A percentile compares a stretch with the other conserved stretches of the same genome.
phyloP scores from a whole-genome alignment of 2,113 vertebrate genomes.

The Hemibagrus wyckioides region DNA sequence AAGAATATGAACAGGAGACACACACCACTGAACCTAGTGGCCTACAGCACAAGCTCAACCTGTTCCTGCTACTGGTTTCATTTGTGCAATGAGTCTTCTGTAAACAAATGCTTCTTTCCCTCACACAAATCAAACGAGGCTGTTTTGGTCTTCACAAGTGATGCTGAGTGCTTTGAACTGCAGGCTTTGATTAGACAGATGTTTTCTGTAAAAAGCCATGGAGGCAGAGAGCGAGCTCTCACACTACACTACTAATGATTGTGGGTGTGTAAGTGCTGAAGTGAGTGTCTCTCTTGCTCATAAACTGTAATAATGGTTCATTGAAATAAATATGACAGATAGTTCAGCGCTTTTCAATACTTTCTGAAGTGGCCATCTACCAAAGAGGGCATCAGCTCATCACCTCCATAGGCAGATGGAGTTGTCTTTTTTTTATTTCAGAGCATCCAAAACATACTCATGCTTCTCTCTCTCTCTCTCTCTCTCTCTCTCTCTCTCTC shows the following conservation, averaged over 20 bases:
- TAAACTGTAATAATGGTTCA: constrained; percentile 30
- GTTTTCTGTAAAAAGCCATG: constrained; percentile 54
- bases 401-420: constrained; percentile 16
- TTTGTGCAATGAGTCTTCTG: constrained; percentile 45
- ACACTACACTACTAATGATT: constrained; percentile 10
- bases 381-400: constrained; percentile 18
- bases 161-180: constrained; percentile 59
- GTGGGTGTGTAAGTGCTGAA: constrained; percentile 14
- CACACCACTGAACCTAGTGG: constrained; percentile 32
- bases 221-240: constrained; percentile 57
- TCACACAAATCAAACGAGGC: constrained; percentile 58
- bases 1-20: constrained; percentile 21
- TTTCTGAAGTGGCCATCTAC: constrained; percentile 32
- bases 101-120: constrained; percentile 62
- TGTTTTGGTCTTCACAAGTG: constrained; percentile 45
- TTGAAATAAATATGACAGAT: constrained; percentile 13
- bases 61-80: not conserved
- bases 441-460: constrained; percentile 6
- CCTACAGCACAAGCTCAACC: not conserved
- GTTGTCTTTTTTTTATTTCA: constrained; percentile 34
- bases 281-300: not conserved
- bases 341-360: constrained; percentile 15
- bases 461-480: constrained; percentile 42
- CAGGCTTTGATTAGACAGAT: constrained; percentile 59
- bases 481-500: constrained; percentile 37